Evolutionary conservation across 2,797 vertebrate species (phyloP).

Genomic region (Gymnoscopelus microlampas): DNA sequence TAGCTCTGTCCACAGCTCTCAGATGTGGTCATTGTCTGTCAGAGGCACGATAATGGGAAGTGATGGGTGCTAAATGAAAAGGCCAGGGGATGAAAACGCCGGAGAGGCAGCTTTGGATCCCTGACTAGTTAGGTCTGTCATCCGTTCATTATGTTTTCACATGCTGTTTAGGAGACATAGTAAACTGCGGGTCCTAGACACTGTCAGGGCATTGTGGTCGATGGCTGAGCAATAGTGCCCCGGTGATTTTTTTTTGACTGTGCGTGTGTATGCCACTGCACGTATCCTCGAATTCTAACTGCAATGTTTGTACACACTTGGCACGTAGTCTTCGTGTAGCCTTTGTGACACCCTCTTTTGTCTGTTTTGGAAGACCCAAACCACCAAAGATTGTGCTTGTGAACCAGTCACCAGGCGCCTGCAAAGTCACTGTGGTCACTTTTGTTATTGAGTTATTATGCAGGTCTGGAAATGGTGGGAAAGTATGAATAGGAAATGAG

Average conservation of each 20-base stretch:
- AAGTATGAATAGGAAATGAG: too few relatives aligned
- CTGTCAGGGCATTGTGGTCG: constrained; percentile 64
- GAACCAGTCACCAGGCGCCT: too few relatives aligned
- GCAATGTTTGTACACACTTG: neutral
- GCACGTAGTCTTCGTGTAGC: neutral
- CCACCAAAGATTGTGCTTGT: too few relatives aligned
- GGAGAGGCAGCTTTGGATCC: constrained; percentile 69
- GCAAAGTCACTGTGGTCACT: too few relatives aligned
- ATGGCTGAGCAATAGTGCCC: constrained; percentile 28
- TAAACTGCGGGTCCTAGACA: constrained; percentile 61
- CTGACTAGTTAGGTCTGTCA: constrained; percentile 76
- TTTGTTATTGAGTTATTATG: too few relatives aligned
- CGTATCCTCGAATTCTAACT: too few relatives aligned
- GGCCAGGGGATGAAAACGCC: constrained; percentile 76
- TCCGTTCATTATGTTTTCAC: constrained; percentile 80
- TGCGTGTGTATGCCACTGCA: constrained; percentile 40
- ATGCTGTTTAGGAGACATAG: constrained; percentile 71
- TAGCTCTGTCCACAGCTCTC: constrained; percentile 62
- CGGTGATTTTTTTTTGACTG: neutral
- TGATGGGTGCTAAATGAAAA: constrained; percentile 79
- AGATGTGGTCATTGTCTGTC: constrained; percentile 79
- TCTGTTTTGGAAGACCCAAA: too few relatives aligned
- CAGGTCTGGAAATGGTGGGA: too few relatives aligned
- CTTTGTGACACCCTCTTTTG: too few relatives aligned
- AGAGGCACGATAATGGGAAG: constrained; percentile 72